A percentile compares a stretch with the other conserved stretches of the same genome.
phyloP scores from a whole-genome alignment of 2,797 vertebrate genomes.

The Arrhamphus sclerolepis region DNA sequence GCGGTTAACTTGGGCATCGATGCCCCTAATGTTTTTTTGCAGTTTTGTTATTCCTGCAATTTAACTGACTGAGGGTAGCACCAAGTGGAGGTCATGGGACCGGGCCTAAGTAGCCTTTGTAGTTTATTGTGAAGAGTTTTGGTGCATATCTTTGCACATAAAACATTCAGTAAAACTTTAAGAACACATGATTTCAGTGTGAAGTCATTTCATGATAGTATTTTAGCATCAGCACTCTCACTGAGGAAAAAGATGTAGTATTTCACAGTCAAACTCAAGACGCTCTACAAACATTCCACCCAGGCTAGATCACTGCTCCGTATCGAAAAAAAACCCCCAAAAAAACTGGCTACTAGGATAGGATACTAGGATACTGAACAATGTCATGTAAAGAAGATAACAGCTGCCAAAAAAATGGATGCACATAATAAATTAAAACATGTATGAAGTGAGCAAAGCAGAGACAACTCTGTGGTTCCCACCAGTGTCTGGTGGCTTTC shows the following conservation, averaged over 20 bases:
- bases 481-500: constrained; percentile 82
- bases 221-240: constrained; percentile 35
- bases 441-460: constrained; percentile 9
- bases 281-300: constrained; percentile 80
- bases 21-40: too few relatives aligned
- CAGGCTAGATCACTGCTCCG: constrained; percentile 30
- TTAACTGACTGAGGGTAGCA: background rate
- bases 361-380: background rate
- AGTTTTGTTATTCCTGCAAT: background rate
- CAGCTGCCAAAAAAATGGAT: background rate
- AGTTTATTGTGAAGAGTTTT: background rate
- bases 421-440: background rate
- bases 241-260: constrained; percentile 75
- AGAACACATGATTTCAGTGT: constrained; percentile 7
- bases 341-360: background rate
- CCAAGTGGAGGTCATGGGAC: background rate
- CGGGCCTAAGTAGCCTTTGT: too few relatives aligned
- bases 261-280: constrained; percentile 80
- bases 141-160: background rate
- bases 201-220: constrained; percentile 26
- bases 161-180: background rate
- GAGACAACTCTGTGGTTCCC: constrained; percentile 25
- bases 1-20: too few relatives aligned
- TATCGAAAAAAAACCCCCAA: background rate
- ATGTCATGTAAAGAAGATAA: background rate